Percentiles rank a stretch among this genome's conserved stretches.
These are phyloP conservation scores for Pterois miles DNA, from an alignment of 2,797 vertebrate genomes.

Conservation along the genomic window DNA sequence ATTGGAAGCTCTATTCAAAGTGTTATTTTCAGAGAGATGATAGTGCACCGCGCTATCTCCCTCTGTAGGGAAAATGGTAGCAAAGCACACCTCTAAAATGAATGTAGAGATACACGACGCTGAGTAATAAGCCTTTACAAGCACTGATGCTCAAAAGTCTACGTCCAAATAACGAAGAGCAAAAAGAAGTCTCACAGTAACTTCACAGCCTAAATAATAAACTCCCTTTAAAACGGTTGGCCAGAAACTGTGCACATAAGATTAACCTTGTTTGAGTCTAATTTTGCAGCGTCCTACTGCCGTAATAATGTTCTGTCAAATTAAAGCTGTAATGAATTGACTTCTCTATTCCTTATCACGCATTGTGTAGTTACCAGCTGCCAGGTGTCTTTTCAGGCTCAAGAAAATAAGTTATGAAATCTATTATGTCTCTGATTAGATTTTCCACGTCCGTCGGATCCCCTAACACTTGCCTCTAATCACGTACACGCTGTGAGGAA, in stretches of 20 bases:
- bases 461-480: conserved; percentile 8
- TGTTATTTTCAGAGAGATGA: conserved; percentile 39
- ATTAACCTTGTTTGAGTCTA: conserved; percentile 39
- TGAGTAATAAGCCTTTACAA: conserved; percentile 11
- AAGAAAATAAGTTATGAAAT: conserved; percentile 23
- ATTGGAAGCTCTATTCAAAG: conserved; percentile 60
- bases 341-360: conserved; percentile 28
- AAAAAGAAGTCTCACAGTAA: conserved; percentile 19
- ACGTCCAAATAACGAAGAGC: conserved; percentile 16
- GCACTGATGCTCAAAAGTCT: conserved; percentile 21
- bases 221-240: not conserved
- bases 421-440: conserved; percentile 21
- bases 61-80: not conserved
- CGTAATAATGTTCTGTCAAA: conserved; percentile 46
- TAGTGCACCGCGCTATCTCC: not conserved
- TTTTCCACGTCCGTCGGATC: conserved; percentile 3
- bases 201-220: conserved; percentile 55
- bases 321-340: conserved; percentile 36
- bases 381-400: conserved; percentile 21
- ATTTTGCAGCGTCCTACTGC: conserved; percentile 28
- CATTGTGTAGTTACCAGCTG: conserved; percentile 27
- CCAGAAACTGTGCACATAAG: not conserved
- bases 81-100: conserved; percentile 14
- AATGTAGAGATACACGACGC: conserved; percentile 12
- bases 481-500: not conserved